These are phyloP conservation scores for Microtus ochrogaster DNA, from an alignment of 2,113 vertebrate species.

Conservation along the genomic window DNA sequence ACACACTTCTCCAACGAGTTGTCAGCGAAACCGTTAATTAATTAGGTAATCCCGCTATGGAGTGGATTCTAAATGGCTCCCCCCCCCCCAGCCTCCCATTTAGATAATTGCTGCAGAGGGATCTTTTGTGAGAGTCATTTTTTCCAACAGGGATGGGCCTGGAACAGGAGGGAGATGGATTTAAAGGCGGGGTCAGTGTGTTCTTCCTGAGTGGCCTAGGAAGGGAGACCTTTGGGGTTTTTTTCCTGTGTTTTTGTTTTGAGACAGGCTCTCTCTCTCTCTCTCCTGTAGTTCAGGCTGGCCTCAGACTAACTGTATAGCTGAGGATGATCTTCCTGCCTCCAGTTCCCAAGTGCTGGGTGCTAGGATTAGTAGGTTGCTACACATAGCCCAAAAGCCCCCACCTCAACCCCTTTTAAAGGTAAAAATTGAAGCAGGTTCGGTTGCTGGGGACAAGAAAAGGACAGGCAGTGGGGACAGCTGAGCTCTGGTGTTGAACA, in stretches of 20 bases:
- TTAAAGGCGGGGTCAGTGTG: conserved; percentile 67
- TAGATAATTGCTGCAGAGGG: conserved; percentile 98
- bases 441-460: not conserved
- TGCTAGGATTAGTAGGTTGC: not conserved
- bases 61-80: conserved; percentile 98
- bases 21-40: conserved; percentile 99
- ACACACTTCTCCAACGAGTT: conserved; percentile 96
- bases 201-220: not conserved
- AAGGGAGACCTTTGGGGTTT: not conserved
- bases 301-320: not conserved
- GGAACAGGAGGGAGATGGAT: conserved; percentile 84
- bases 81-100: conserved; percentile 90
- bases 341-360: not conserved
- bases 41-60: conserved; percentile 99
- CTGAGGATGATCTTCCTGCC: not conserved
- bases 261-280: not conserved
- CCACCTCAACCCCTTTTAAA: not conserved
- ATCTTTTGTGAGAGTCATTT: conserved; percentile 94
- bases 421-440: not conserved
- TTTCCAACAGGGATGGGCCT: conserved; percentile 86
- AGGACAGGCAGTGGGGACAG: not conserved
- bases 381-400: not conserved
- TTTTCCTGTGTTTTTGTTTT: not conserved
- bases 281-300: not conserved
- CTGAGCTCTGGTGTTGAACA: no score